These are phyloP conservation scores for Diplolepis rosae DNA, from an alignment of 2,888 invertebrate species.

Conservation along the genomic window DNA sequence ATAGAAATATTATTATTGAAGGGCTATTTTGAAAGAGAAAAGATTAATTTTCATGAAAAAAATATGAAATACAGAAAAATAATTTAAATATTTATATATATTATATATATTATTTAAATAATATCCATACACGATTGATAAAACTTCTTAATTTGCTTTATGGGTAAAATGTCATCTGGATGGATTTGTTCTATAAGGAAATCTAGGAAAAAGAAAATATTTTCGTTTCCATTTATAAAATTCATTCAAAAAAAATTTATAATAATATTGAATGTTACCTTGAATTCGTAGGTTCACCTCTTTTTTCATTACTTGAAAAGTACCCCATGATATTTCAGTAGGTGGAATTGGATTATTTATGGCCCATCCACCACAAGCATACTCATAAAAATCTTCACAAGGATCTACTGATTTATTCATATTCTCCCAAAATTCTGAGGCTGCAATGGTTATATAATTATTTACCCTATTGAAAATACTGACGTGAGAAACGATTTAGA, in stretches of 20 bases:
- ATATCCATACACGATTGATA: conserved; percentile 41
- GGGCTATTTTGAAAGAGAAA: no score
- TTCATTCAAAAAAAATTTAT: no score
- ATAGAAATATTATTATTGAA: no score
- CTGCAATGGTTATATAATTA: not conserved
- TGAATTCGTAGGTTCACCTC: not conserved
- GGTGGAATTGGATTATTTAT: conserved; percentile 15
- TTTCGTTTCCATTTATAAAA: no score
- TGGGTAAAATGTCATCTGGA: conserved; percentile 33
- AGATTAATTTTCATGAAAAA: no score
- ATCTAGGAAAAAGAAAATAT: no score
- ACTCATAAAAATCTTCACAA: conserved; percentile 72
- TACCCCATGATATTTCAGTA: not conserved
- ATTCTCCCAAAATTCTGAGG: conserved; percentile 41
- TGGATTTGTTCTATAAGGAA: conserved; percentile 38
- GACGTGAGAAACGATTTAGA: no score
- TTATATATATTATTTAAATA: no score
- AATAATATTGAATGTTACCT: not conserved
- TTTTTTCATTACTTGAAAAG: not conserved
- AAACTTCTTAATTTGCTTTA: conserved; percentile 38
- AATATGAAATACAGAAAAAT: not conserved
- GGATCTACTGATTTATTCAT: conserved; percentile 68
- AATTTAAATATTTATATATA: no score
- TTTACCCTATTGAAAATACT: no score
- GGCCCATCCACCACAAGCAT: conserved; percentile 64